Percentiles rank a stretch among this genome's conserved stretches.
Evolutionary conservation across 1,140 invertebrate genomes (phyloP).

Genomic region (Drosophila melanogaster): DNA sequence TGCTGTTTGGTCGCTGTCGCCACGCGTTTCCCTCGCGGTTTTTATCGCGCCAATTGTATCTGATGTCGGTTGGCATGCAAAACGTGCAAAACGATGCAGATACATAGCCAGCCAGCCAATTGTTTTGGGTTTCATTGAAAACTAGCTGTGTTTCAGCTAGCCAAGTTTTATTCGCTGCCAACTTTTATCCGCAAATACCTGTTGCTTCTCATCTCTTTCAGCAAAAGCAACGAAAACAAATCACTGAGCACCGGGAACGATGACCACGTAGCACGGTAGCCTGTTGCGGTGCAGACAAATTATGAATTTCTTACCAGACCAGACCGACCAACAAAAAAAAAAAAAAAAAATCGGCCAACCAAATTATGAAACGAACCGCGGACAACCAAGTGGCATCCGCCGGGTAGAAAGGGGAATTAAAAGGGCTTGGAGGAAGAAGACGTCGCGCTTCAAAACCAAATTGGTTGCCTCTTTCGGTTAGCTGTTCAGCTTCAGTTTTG

Average conservation of each 20-base stretch:
- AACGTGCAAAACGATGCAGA: slow-evolving; percentile 19
- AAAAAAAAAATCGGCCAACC: slow-evolving; percentile 16
- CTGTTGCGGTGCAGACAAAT: slow-evolving; percentile 58
- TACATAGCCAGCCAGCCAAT: slow-evolving; percentile 22
- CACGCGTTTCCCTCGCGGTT: slow-evolving; percentile 41
- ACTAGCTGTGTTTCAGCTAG: slow-evolving; percentile 6
- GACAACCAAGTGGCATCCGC: slow-evolving; percentile 30
- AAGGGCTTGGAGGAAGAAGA: not conserved
- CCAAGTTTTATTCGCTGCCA: slow-evolving; percentile 19
- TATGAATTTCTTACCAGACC: slow-evolving; percentile 59
- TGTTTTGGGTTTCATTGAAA: slow-evolving; percentile 35
- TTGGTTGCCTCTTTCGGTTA: slow-evolving; percentile 39
- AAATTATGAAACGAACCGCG: slow-evolving; percentile 67
- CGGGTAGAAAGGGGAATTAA: slow-evolving; percentile 1
- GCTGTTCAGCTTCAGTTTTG: slow-evolving; percentile 10
- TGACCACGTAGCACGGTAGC: slow-evolving; percentile 69
- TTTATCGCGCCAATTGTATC: slow-evolving; percentile 31
- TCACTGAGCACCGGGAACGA: slow-evolving; percentile 11
- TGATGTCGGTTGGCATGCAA: slow-evolving; percentile 15
- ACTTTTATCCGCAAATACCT: slow-evolving; percentile 39
- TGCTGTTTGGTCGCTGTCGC: slow-evolving; percentile 37
- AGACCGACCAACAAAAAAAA: slow-evolving; percentile 29
- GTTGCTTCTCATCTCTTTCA: slow-evolving; percentile 7
- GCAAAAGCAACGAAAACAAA: slow-evolving; percentile 2
- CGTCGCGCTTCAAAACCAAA: slow-evolving; percentile 41